These are phyloP conservation scores for Limnephilus rhombicus DNA, from an alignment of 2,888 invertebrate species.

Conservation along the genomic window DNA sequence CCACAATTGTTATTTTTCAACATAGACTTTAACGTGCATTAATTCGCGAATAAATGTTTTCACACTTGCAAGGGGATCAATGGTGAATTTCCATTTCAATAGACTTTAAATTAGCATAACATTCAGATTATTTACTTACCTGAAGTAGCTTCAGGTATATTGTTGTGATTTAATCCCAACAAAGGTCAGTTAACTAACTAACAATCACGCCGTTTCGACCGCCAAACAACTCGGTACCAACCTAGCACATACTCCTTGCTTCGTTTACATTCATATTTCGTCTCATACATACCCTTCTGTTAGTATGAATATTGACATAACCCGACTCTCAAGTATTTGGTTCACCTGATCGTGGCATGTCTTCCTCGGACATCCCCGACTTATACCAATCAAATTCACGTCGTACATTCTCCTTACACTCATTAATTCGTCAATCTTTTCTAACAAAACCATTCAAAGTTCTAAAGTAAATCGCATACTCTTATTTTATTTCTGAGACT, in stretches of 20 bases:
- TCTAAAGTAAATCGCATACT: background rate
- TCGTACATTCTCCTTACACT: no score
- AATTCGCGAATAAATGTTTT: slow-evolving; percentile 8
- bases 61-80: slow-evolving; percentile 23
- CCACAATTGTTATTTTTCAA: background rate
- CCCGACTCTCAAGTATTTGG: no score
- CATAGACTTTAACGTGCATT: background rate
- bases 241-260: no score
- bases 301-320: no score
- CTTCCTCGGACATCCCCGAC: no score
- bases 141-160: background rate
- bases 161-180: background rate
- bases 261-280: no score
- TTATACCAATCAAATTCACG: no score
- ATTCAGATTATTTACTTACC: slow-evolving; percentile 4
- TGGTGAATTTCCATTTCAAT: slow-evolving; percentile 20
- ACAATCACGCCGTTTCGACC: background rate
- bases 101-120: background rate
- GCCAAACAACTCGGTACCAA: no score
- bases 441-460: no score
- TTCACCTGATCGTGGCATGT: no score
- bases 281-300: no score
- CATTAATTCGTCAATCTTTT: no score
- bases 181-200: background rate
- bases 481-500: background rate